phyloP scores from a whole-genome alignment of 2,113 vertebrate genomes.

The Callipepla californica region DNA sequence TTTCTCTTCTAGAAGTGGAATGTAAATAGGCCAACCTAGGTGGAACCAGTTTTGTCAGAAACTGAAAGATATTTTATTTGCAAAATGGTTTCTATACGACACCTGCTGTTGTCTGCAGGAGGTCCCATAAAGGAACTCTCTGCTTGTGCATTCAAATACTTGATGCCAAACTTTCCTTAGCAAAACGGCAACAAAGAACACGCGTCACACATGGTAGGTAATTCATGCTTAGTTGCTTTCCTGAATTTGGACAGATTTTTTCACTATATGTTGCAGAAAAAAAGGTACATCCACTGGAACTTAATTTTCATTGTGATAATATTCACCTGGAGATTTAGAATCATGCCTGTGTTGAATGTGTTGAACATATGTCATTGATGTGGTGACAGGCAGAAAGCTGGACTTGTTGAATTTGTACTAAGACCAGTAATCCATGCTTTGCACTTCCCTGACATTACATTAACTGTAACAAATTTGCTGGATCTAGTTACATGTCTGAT shows the following conservation, averaged over 20 bases:
- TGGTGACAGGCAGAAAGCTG: neutral
- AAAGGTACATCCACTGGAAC: neutral
- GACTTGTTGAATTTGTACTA: neutral
- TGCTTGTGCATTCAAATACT: neutral
- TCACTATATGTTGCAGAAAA: neutral
- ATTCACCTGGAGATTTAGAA: constrained; percentile 2
- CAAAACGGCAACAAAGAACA: neutral
- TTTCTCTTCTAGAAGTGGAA: neutral
- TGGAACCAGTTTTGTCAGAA: neutral
- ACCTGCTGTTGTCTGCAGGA: neutral
- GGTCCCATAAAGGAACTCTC: neutral
- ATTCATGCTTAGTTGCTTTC: neutral
- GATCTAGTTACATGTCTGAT: neutral
- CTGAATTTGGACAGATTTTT: neutral
- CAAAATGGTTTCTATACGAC: neutral
- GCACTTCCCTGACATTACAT: neutral
- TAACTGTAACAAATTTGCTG: neutral
- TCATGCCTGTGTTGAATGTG: neutral
- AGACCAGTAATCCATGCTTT: neutral
- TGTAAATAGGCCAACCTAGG: neutral
- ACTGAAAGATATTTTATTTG: neutral
- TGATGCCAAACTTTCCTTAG: neutral
- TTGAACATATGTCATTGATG: neutral
- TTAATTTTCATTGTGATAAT: neutral
- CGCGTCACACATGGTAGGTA: neutral